Evolutionary conservation across 2,797 vertebrate genomes (phyloP).

Genomic region (Sebastes taczanowskii): DNA sequence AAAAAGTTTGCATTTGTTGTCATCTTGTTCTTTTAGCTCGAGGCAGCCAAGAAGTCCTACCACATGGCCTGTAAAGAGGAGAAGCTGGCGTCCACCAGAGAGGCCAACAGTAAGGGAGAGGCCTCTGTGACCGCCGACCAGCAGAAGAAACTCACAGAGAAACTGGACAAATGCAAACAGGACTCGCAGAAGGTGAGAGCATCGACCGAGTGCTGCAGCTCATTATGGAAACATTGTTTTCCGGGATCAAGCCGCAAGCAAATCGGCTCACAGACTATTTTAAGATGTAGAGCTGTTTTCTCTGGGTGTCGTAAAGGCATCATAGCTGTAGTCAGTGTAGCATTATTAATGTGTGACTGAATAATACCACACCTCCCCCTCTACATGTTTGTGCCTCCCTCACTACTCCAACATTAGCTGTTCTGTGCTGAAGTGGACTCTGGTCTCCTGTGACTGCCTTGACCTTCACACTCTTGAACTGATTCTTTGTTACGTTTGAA

Average conservation of each 20-base stretch:
- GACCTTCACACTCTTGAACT: not conserved
- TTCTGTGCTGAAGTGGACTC: conserved; percentile 18
- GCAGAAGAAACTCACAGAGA: conserved; percentile 96
- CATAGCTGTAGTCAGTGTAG: not conserved
- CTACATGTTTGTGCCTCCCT: not conserved
- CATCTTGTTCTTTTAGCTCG: conserved; percentile 79
- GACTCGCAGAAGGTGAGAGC: conserved; percentile 91
- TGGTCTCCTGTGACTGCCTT: conserved; percentile 7
- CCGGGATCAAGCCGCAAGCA: conserved; percentile 9
- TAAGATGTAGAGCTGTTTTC: not conserved
- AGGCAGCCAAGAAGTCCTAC: conserved; percentile 93
- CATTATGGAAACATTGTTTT: conserved; percentile 12
- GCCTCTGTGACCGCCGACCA: conserved; percentile 89
- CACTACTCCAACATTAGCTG: not conserved
- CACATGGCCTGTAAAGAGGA: conserved; percentile 98
- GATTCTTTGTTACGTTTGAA: not conserved
- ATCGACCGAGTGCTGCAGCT: not conserved
- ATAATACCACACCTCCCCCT: not conserved
- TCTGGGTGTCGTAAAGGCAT: not conserved
- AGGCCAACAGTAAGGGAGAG: conserved; percentile 91
- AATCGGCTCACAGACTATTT: conserved; percentile 22
- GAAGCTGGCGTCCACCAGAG: conserved; percentile 89
- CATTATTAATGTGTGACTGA: conserved; percentile 43
- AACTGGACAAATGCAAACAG: conserved; percentile 96
- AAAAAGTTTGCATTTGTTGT: not conserved